Percentiles rank a stretch among this genome's conserved stretches.
Evolutionary conservation across 2,888 invertebrate genomes (phyloP).

Genomic region (Agonopterix arenella): DNA sequence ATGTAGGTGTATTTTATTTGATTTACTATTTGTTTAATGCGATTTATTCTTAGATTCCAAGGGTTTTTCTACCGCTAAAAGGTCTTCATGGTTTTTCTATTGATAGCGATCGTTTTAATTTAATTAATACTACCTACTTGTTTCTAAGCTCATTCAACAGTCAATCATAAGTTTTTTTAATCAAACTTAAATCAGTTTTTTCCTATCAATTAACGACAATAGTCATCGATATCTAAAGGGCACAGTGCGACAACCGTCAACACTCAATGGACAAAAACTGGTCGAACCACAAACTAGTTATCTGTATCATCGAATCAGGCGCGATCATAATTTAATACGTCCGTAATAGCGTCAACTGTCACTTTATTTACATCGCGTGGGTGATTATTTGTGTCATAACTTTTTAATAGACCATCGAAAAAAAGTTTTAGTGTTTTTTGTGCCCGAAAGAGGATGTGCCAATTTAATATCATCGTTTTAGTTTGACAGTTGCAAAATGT

Average conservation of each 20-base stretch:
- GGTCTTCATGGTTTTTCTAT: background rate
- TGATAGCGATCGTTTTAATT: too few relatives aligned
- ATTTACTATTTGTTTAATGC: background rate
- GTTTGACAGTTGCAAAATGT: background rate
- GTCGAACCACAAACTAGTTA: conserved; percentile 4
- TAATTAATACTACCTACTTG: too few relatives aligned
- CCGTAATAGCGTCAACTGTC: conserved; percentile 39
- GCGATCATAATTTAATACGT: conserved; percentile 15
- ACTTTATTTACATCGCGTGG: conserved; percentile 34
- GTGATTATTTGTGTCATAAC: conserved; percentile 22
- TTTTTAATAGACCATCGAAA: conserved; percentile 9
- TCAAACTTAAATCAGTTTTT: background rate
- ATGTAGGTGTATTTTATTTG: too few relatives aligned
- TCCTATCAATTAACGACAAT: background rate
- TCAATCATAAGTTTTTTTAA: too few relatives aligned
- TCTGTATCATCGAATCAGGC: conserved; percentile 6
- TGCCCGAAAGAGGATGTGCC: background rate
- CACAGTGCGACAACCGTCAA: conserved; percentile 3
- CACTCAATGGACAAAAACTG: conserved; percentile 7
- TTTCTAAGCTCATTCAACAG: too few relatives aligned
- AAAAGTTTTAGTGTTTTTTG: background rate
- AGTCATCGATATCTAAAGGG: conserved; percentile 1
- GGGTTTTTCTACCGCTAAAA: background rate
- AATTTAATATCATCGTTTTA: background rate
- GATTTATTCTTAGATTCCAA: background rate